Conservation (phyloP, 2,113 vertebrate genomes). For the Ptychochromis oligacanthus region DNA sequence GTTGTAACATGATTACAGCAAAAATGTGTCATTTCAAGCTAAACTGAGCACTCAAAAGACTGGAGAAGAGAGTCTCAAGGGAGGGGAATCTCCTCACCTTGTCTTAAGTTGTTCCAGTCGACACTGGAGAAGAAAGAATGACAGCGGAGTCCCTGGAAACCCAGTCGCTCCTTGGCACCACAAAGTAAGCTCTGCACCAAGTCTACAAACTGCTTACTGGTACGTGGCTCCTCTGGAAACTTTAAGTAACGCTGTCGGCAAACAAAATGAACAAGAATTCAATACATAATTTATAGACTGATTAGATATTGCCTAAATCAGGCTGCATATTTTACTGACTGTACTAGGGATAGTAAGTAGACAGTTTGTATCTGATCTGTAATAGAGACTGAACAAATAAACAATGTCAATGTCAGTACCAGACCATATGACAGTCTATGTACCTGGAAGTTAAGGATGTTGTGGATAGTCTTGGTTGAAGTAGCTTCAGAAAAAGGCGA, state of each 20-base stretch:
- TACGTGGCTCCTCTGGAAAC: constrained; percentile 89
- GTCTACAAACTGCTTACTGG: constrained; percentile 87
- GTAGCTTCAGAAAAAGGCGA: constrained; percentile 90
- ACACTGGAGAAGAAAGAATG: constrained; percentile 91
- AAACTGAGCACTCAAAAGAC: constrained; percentile 15
- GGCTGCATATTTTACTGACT: neutral
- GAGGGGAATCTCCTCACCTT: constrained; percentile 81
- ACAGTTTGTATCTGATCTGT: neutral
- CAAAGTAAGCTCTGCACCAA: constrained; percentile 92
- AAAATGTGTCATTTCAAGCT: neutral
- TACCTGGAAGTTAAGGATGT: constrained; percentile 97
- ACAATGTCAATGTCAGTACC: neutral
- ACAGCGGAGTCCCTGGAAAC: constrained; percentile 89
- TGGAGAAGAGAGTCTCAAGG: neutral
- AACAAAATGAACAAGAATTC: constrained; percentile 12
- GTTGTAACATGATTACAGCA: neutral
- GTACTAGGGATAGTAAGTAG: neutral
- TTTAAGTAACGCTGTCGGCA: constrained; percentile 85
- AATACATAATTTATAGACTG: constrained; percentile 12
- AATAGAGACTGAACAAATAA: neutral
- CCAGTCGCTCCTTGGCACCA: constrained; percentile 87
- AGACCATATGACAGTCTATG: neutral
- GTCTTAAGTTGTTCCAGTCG: constrained; percentile 89
- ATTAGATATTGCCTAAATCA: constrained; percentile 3
- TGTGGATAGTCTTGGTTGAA: constrained; percentile 88